These are phyloP conservation scores for Agriopis marginaria DNA, from an alignment of 2,888 invertebrate genomes.

Conservation along the genomic window DNA sequence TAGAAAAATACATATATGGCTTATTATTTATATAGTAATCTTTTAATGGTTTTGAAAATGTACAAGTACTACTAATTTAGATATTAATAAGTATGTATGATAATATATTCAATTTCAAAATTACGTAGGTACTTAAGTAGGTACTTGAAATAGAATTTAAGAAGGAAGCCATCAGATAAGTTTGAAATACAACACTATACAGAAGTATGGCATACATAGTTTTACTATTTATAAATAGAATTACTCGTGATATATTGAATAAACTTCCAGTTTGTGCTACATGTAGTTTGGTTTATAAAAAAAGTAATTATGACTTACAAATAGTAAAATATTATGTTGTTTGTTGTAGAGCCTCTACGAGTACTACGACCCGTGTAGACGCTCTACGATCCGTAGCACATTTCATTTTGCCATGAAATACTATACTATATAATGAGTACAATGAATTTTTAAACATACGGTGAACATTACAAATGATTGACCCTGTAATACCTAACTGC, in stretches of 20 bases:
- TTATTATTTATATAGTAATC: not conserved
- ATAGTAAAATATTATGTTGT: not conserved
- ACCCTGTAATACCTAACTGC: conserved; percentile 36
- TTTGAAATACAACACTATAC: conserved; percentile 6
- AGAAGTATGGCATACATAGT: conserved; percentile 1
- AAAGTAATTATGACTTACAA: not conserved
- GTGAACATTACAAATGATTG: conserved; percentile 18
- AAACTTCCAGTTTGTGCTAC: not conserved
- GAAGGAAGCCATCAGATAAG: conserved; percentile 4
- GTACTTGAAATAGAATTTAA: not conserved
- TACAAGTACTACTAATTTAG: not conserved
- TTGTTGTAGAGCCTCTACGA: conserved; percentile 22
- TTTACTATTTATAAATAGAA: not conserved
- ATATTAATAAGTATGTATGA: not conserved
- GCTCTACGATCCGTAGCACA: conserved; percentile 22
- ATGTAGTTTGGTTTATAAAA: not conserved
- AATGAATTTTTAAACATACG: not conserved
- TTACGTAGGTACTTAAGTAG: not conserved
- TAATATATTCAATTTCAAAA: not conserved
- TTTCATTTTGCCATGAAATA: not conserved
- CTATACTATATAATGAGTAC: not conserved
- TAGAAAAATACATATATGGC: not conserved
- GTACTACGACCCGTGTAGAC: conserved; percentile 17
- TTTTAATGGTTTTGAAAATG: conserved; percentile 4
- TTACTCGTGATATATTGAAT: not conserved